Evolutionary conservation across 2,113 vertebrate genomes (phyloP).

Genomic region (Apistogramma diplotaenia): DNA sequence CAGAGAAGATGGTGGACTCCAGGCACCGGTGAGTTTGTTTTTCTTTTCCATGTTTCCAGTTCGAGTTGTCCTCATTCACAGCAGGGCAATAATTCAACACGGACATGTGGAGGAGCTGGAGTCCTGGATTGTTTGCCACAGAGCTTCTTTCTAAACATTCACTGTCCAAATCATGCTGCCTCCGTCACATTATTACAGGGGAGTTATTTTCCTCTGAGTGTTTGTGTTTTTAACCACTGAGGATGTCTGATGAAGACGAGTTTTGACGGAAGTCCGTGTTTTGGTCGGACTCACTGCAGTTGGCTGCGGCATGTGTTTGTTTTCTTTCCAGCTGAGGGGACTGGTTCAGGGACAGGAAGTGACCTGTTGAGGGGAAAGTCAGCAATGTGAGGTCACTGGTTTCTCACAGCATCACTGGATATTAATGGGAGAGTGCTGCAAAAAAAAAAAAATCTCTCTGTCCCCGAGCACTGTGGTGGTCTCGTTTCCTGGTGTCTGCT

Average conservation of each 20-base stretch:
- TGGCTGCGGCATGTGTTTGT: constrained; percentile 40
- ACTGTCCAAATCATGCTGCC: background rate
- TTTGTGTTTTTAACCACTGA: constrained; percentile 21
- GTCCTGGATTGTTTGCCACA: background rate
- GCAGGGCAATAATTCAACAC: background rate
- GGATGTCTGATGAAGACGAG: background rate
- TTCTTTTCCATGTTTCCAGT: background rate
- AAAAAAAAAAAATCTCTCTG: background rate
- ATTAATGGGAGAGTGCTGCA: constrained; percentile 35
- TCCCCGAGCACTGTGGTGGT: background rate
- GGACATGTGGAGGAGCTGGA: fast-evolving
- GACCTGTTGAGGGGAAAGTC: constrained; percentile 40
- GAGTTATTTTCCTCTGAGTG: constrained; percentile 1
- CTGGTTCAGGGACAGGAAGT: constrained; percentile 62
- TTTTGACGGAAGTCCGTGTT: constrained; percentile 5
- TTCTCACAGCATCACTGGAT: constrained; percentile 62
- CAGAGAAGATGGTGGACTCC: constrained; percentile 87
- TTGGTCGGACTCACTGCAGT: background rate
- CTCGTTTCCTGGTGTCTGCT: background rate
- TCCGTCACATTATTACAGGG: background rate
- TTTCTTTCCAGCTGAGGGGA: constrained; percentile 44
- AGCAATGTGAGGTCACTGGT: constrained; percentile 51
- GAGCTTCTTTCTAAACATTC: background rate
- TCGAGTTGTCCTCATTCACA: background rate
- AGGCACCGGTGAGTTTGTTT: constrained; percentile 84